Base-by-base conservation (phyloP, 2,113 vertebrate species). In the Gavialis gangeticus region DNA sequence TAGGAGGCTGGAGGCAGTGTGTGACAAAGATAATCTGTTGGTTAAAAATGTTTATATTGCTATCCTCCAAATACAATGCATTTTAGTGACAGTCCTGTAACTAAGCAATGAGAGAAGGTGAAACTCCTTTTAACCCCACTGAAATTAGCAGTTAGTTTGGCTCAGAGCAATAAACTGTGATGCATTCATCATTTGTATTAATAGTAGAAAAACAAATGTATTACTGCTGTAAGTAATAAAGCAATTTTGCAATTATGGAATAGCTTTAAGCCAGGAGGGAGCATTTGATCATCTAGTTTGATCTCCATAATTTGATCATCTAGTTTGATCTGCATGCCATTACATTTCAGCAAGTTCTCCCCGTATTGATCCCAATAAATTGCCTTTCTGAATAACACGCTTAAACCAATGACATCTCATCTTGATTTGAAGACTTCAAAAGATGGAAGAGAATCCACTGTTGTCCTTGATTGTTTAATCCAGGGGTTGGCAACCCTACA, bases 191-290 rank as follows among this genome's bases (percentile, higher is more conserved):
- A 34, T 17, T 63, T 73, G 6, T 87, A 63, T 85, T 95, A 94
- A 59, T 66, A 71, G 58, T 28, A 79, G 5, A 80, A 37, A 82
- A 93, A 85, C 84, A 93, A 64, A 2, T 25, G 28, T 16, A 46
- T 85, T 93, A 71, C 75, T 94, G 30, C 59, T 67, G 18, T 63
- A 16, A 85, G 18, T 82, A 91, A 90, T 25, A 12, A 86, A 91
- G 77, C 8, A 62, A 17, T 57, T 64, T 57, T 64, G 37, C 84
- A 84, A 16, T 64, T 64, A 28, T 64, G 28, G 78, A 17, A 27
- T 34, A 86, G 66, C 55, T 80, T 5, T 85, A 75, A 37, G 75
- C 28, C 66, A 28, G 3, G 76, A 10, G 62, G 54, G 18, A 69
- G 30, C 60, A 57, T 71, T 79, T 80, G 94, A 62, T 25, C 25